Conservation (phyloP, 2,888 invertebrate species). For the Troilus luridus region DNA sequence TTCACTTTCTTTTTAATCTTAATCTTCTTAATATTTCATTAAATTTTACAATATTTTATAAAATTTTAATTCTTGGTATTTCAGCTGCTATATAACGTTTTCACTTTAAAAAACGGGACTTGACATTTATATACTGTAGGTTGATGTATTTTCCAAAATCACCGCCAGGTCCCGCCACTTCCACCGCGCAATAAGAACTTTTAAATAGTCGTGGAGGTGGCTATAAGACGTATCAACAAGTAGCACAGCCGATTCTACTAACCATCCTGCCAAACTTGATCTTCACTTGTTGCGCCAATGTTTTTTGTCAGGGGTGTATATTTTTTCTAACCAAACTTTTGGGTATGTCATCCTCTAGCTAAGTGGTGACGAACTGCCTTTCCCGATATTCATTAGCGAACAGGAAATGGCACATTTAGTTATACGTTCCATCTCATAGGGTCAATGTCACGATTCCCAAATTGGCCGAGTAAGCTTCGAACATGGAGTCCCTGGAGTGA, state of each 20-base stretch:
- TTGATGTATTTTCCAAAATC: background rate
- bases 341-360: background rate
- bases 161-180: background rate
- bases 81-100: background rate
- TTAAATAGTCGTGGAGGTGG: constrained; percentile 31
- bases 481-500: background rate
- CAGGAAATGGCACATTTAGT: background rate
- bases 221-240: constrained; percentile 55
- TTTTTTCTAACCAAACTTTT: background rate
- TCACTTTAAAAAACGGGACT: background rate
- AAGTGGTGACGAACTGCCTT: background rate
- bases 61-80: background rate
- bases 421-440: background rate
- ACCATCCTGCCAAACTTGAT: constrained; percentile 45
- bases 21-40: too few relatives aligned
- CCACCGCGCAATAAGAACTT: constrained; percentile 6
- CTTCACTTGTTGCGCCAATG: constrained; percentile 56
- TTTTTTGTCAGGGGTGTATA: constrained; percentile 49
- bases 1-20: background rate
- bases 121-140: background rate
- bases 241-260: constrained; percentile 50
- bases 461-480: background rate
- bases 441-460: background rate
- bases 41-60: too few relatives aligned
- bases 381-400: background rate